Conservation (phyloP, 2,797 vertebrate genomes). For the Atherinosoma microstoma region DNA sequence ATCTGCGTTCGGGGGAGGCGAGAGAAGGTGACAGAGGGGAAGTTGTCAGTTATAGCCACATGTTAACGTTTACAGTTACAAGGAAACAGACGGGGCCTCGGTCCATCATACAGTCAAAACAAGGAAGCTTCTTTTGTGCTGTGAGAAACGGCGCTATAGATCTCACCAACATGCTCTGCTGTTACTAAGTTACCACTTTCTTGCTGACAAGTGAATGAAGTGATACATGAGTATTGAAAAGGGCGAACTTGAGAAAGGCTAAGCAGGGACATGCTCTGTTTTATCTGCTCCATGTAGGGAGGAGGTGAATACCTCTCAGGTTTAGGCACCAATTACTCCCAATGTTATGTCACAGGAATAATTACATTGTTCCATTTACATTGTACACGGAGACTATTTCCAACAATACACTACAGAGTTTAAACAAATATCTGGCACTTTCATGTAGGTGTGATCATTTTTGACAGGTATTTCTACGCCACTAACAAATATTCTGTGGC, state of each 20-base stretch:
- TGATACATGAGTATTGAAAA: conserved; percentile 1
- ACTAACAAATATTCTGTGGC: conserved; percentile 1
- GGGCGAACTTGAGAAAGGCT: conserved; percentile 14
- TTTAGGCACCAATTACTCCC: background rate
- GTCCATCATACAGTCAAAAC: conserved; percentile 20
- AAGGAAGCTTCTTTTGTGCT: conserved; percentile 27
- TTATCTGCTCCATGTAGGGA: conserved; percentile 14
- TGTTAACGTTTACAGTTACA: conserved; percentile 21
- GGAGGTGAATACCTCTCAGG: background rate
- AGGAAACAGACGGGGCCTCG: conserved; percentile 37
- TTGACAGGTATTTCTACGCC: background rate
- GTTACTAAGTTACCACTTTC: conserved; percentile 50
- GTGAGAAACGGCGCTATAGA: conserved; percentile 21
- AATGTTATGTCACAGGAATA: background rate
- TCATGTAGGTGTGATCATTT: conserved; percentile 12
- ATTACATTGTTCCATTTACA: background rate
- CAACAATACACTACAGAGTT: background rate
- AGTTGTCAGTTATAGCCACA: conserved; percentile 50
- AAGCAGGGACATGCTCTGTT: conserved; percentile 5
- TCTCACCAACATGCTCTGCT: conserved; percentile 7
- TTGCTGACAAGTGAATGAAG: conserved; percentile 26
- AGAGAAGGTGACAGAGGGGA: conserved; percentile 36
- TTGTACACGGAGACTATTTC: background rate
- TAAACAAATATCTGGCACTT: background rate
- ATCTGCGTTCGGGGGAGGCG: conserved; percentile 81